phyloP scores from a whole-genome alignment of 2,113 vertebrate species.

The Uria lomvia region DNA sequence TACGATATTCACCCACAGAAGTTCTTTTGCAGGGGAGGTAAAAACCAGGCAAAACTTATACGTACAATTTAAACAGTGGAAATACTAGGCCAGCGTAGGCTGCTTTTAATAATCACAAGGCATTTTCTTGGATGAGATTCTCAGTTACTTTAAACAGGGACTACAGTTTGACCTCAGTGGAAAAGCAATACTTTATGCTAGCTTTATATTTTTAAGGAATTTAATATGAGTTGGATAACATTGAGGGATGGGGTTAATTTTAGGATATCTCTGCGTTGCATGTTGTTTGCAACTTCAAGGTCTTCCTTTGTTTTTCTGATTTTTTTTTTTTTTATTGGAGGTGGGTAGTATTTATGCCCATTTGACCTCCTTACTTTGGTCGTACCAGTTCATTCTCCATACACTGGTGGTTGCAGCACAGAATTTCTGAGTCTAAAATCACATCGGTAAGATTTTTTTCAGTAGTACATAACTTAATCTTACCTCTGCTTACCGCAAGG shows the following conservation, averaged over 20 bases:
- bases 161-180: not conserved
- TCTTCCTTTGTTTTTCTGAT: not conserved
- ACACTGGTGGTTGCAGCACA: not conserved
- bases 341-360: not conserved
- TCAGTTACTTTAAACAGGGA: not conserved
- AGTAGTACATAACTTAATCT: not conserved
- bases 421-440: not conserved
- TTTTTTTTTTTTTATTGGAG: accelerated
- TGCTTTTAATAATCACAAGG: not conserved
- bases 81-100: not conserved
- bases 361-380: not conserved
- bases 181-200: not conserved
- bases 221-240: not conserved
- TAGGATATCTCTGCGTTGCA: not conserved
- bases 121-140: not conserved
- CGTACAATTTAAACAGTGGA: not conserved
- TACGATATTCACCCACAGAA: not conserved
- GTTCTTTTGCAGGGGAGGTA: not conserved
- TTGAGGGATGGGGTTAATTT: not conserved
- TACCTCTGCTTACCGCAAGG: not conserved
- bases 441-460: not conserved
- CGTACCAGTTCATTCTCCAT: not conserved
- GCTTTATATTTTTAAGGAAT: not conserved
- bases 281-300: not conserved
- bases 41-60: not conserved